Conservation (phyloP, 2,113 vertebrate species). For the Motacilla tschutschensis region DNA sequence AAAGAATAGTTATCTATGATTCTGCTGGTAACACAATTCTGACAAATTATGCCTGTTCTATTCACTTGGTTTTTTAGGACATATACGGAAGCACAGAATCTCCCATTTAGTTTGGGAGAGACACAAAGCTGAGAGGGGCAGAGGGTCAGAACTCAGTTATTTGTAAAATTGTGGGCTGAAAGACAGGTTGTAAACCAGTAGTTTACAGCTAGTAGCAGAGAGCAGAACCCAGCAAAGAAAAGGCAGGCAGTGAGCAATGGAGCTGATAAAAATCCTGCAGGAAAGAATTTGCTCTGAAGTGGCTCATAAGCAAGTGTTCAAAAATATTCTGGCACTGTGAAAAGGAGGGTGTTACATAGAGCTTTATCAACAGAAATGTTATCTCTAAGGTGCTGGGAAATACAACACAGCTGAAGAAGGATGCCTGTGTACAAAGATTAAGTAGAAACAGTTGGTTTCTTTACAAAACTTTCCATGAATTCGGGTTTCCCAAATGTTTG, state of each 20-base stretch:
- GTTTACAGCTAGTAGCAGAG: neutral
- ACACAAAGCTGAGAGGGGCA: neutral
- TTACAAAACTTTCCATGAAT: neutral
- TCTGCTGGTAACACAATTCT: neutral
- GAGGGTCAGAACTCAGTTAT: neutral
- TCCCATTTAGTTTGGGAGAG: neutral
- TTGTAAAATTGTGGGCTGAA: neutral
- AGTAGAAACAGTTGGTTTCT: neutral
- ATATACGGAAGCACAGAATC: neutral
- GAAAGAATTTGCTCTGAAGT: neutral
- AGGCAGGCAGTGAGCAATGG: neutral
- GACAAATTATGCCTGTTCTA: neutral
- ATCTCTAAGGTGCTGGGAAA: neutral
- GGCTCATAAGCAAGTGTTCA: neutral
- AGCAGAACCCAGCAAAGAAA: neutral
- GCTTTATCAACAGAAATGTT: neutral
- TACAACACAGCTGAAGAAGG: neutral
- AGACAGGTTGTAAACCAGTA: neutral
- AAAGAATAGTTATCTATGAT: accelerated
- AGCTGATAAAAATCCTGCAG: neutral
- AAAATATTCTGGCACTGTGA: neutral
- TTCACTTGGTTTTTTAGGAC: neutral
- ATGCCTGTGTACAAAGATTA: neutral
- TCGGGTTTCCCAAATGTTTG: neutral
- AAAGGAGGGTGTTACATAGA: neutral